Base-by-base conservation (phyloP, 1,140 invertebrate species). In the Copidosoma floridanum region DNA sequence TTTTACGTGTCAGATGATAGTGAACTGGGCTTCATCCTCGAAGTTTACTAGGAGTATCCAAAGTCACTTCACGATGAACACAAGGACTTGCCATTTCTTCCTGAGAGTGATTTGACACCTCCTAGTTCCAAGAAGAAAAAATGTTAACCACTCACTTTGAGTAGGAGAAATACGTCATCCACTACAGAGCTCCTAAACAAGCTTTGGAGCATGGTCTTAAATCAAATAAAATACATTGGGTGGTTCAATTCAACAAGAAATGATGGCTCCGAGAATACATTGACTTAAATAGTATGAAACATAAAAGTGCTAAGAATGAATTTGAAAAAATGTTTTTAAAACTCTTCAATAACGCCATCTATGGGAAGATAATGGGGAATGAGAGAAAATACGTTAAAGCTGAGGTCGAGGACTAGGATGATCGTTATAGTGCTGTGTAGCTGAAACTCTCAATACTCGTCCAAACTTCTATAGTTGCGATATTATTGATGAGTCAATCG, bases 151-250 rank as follows among this genome's bases (percentile, higher is more conserved):
- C 72, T 59, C 67, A 79, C 16, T 4, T 18, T 11, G 24, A 47
- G 2, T 24, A 47, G n/a, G n/a, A 47, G 26, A 47, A 23, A 37
- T 84, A 83, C 72, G 65, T 79, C 40, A 72, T 84, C 35, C 83
- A 84, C 70, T 81, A 82, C 70, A 54, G 66, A 61, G 81, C 77
- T 68, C 72, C 84, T 29, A 69, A 82, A 72, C 79, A 81, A 68
- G 80, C 74, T 62, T 12, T 82, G 23, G 50, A 2, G n/a, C 37
- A 57, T 37, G 64, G 62, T 11, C 10, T 64, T 16, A 40, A 61
- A 44, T n/a, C 57, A 32, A 37, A 12, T 4, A 59, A 68, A 72
- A 69, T 57, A 61, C 52, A 61, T 61, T n/a, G 53, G 32, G 24
- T 63, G 18, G 53, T 62, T 59, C 38, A 65, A 61, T 68, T 65